phyloP scores from a whole-genome alignment of 2,888 invertebrate species.

The Formica aserva region DNA sequence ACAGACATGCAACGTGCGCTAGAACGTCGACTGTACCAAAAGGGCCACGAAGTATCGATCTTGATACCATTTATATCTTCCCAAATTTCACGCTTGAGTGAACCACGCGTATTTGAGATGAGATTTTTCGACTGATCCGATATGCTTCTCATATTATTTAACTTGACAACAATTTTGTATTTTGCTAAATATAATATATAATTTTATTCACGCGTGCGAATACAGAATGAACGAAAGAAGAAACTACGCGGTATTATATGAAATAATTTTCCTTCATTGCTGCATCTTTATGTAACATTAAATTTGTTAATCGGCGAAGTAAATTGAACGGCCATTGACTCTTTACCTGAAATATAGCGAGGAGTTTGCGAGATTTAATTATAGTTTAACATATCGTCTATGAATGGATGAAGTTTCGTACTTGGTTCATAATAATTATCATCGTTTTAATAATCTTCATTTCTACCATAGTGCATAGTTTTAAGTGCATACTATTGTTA shows the following conservation, averaged over 20 bases:
- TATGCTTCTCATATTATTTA: neutral
- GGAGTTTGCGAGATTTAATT: conserved; percentile 40
- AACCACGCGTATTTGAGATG: neutral
- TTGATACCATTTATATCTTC: conserved; percentile 52
- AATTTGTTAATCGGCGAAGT: neutral
- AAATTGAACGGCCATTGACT: neutral
- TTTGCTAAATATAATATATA: neutral
- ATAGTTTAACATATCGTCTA: conserved; percentile 20
- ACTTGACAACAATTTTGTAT: neutral
- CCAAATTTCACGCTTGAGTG: neutral
- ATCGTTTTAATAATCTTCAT: conserved; percentile 50
- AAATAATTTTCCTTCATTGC: neutral
- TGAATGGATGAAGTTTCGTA: conserved; percentile 51
- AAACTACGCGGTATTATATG: neutral
- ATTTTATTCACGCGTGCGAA: neutral
- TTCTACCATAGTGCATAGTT: conserved; percentile 48
- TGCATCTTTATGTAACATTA: neutral
- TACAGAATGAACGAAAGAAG: neutral
- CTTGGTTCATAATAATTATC: conserved; percentile 52
- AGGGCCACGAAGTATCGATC: conserved; percentile 35
- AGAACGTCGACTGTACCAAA: neutral
- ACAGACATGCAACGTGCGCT: neutral
- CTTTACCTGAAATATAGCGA: neutral
- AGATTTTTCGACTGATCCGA: neutral
- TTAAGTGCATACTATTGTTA: conserved; percentile 26